Conservation (phyloP, 2,113 vertebrate genomes). For the Alces alces region DNA sequence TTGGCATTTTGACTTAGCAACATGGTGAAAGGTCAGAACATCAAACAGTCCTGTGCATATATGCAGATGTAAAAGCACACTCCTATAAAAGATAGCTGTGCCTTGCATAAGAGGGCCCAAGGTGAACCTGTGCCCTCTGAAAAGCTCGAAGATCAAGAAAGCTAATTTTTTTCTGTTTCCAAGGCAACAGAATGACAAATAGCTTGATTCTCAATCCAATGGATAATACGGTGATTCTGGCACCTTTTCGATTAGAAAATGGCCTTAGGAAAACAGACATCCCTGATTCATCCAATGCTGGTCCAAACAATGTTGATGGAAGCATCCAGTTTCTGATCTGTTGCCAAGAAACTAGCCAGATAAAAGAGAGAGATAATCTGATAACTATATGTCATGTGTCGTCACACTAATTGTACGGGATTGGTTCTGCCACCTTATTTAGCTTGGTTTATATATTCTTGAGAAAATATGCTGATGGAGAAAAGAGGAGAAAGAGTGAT, state of each 20-base stretch:
- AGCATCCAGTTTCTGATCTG: not conserved
- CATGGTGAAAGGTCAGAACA: not conserved
- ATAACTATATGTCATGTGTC: rapidly evolving
- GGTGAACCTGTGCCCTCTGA: constrained; percentile 6
- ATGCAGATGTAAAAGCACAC: not conserved
- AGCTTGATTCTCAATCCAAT: constrained; percentile 25
- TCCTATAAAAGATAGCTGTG: not conserved
- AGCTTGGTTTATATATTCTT: not conserved
- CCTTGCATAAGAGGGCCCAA: not conserved
- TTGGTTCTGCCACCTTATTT: not conserved
- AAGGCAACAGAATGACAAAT: constrained; percentile 46
- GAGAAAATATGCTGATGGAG: not conserved
- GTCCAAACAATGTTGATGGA: not conserved
- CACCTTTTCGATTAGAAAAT: not conserved
- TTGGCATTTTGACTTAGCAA: not conserved
- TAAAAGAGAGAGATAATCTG: not conserved
- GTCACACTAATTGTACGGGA: rapidly evolving
- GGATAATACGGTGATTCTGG: not conserved
- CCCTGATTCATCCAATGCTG: too few relatives aligned
- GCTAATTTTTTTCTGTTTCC: constrained; percentile 42
- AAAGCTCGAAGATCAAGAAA: constrained; percentile 27
- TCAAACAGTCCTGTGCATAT: not conserved
- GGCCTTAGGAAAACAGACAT: not conserved
- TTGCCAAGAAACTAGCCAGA: not conserved
- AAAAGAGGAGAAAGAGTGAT: not conserved